phyloP scores from a whole-genome alignment of 1,140 invertebrate species.

The Hetaerina americana region DNA sequence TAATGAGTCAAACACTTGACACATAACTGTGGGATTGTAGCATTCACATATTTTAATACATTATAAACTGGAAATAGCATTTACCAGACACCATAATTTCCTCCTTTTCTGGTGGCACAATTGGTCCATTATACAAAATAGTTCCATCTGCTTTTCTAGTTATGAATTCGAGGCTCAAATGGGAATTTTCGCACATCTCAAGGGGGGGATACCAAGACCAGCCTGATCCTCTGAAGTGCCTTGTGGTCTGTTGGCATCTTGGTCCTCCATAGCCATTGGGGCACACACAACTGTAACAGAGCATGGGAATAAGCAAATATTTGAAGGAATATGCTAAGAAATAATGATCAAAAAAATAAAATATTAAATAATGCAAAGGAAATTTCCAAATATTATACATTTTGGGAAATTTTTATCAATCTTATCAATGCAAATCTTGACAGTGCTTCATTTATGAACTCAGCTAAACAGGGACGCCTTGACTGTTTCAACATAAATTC shows the following conservation, averaged over 20 bases:
- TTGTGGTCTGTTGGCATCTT: constrained; percentile 86
- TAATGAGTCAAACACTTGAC: too few species aligned
- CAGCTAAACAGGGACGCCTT: too few species aligned
- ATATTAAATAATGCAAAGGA: too few species aligned
- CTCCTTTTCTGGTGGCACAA: constrained; percentile 77
- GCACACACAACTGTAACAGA: constrained; percentile 60
- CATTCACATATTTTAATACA: not conserved
- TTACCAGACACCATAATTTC: constrained; percentile 69
- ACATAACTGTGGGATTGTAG: not conserved
- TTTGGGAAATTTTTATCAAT: too few species aligned
- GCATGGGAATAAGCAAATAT: too few species aligned
- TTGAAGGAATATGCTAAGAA: too few species aligned
- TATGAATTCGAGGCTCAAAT: constrained; percentile 89
- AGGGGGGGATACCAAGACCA: constrained; percentile 94
- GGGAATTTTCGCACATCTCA: constrained; percentile 90
- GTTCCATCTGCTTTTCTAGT: constrained; percentile 80
- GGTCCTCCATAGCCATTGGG: constrained; percentile 84
- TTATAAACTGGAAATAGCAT: too few species aligned
- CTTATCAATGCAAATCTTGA: too few species aligned
- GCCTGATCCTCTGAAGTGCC: constrained; percentile 82
- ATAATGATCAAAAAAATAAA: not conserved
- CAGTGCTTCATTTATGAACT: too few species aligned
- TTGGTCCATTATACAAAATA: constrained; percentile 93
- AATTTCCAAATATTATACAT: not conserved
- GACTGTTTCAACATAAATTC: too few species aligned